Conservation (phyloP, 2,888 invertebrate species). For the Metopia argyrocephala region DNA sequence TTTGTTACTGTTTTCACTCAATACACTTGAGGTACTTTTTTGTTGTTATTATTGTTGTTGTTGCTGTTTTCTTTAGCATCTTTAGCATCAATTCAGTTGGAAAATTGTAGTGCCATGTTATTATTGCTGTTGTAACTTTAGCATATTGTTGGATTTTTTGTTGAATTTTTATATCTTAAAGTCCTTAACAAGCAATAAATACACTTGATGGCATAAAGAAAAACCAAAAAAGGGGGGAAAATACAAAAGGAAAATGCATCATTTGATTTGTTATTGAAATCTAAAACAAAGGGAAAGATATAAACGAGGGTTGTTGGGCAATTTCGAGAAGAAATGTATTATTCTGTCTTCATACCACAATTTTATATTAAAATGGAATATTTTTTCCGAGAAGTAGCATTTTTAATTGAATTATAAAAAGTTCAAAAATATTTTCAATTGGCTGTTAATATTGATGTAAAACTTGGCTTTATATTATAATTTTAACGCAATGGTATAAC, state of each 20-base stretch:
- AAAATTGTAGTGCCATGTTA: conserved; percentile 47
- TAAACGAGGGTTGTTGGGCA: conserved; percentile 18
- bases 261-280: conserved; percentile 44
- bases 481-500: too few species aligned
- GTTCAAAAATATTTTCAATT: too few species aligned
- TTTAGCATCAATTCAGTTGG: conserved; percentile 56
- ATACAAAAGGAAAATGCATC: conserved; percentile 37
- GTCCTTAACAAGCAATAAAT: conserved; percentile 65
- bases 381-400: too few species aligned
- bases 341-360: too few species aligned
- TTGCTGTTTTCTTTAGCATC: conserved; percentile 46
- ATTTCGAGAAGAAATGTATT: background rate
- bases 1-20: conserved; percentile 53
- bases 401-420: too few species aligned
- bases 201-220: conserved; percentile 58
- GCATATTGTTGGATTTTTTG: conserved; percentile 63
- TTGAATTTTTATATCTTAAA: conserved; percentile 61
- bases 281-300: background rate
- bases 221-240: conserved; percentile 20
- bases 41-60: conserved; percentile 22
- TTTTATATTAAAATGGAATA: too few species aligned
- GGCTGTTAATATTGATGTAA: too few species aligned
- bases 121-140: conserved; percentile 56
- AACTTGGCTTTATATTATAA: too few species aligned
- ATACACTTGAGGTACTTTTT: conserved; percentile 48